A percentile compares a stretch with the other conserved stretches of the same genome.
Conservation (phyloP, 2,888 invertebrate genomes). For the Cataglyphis altisquamis region DNA sequence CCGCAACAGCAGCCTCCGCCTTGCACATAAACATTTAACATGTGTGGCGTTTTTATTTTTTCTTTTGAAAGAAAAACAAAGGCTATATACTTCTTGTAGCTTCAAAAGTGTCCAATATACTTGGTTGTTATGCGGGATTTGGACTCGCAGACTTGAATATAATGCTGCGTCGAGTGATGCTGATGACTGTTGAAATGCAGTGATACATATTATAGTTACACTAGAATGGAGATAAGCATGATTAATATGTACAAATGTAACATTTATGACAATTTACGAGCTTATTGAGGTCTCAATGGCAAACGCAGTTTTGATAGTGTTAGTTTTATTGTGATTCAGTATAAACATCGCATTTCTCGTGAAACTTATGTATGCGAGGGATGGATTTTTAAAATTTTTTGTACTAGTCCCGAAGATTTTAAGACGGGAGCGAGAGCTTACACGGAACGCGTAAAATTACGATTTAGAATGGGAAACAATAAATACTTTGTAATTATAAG, state of each 20-base stretch:
- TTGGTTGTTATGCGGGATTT: not conserved
- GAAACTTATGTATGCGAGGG: not conserved
- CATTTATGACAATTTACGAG: constrained; percentile 36
- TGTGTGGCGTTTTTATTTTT: constrained; percentile 34
- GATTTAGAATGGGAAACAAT: constrained; percentile 9
- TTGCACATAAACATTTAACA: constrained; percentile 78
- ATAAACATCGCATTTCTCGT: not conserved
- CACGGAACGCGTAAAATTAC: not conserved
- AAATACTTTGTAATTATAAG: constrained; percentile 20
- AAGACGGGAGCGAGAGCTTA: not conserved
- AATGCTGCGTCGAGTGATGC: not conserved
- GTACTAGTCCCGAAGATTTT: constrained; percentile 19
- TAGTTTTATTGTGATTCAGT: constrained; percentile 56
- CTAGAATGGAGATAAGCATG: not conserved
- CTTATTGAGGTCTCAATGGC: constrained; percentile 16
- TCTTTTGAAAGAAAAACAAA: constrained; percentile 19
- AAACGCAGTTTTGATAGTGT: constrained; percentile 39
- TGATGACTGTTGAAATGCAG: not conserved
- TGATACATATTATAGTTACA: constrained; percentile 29
- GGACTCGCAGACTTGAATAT: constrained; percentile 7
- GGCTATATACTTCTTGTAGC: constrained; percentile 1
- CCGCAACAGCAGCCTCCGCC: constrained; percentile 84
- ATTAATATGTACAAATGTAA: constrained; percentile 30
- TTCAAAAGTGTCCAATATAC: constrained; percentile 11
- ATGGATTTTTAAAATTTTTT: constrained; percentile 32